phyloP scores from a whole-genome alignment of 2,797 vertebrate genomes.

The Myotis daubentonii region DNA sequence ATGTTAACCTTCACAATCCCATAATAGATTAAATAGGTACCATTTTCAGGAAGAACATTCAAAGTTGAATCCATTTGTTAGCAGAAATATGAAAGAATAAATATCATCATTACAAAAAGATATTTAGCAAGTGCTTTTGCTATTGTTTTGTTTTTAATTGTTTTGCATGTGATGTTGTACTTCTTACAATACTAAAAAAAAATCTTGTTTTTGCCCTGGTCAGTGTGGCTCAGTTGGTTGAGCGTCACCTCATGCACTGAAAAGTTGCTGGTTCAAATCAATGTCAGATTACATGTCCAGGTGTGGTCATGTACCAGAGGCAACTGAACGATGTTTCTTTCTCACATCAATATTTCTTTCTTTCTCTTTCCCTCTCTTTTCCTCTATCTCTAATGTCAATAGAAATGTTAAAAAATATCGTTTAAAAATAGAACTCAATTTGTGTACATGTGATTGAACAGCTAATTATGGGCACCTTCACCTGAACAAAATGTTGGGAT shows the following conservation, averaged over 20 bases:
- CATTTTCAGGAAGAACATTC: constrained; percentile 32
- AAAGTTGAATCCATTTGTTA: neutral
- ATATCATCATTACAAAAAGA: neutral
- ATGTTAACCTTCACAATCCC: constrained; percentile 55
- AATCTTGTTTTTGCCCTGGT: neutral
- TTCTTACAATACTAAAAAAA: neutral
- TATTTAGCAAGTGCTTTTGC: neutral
- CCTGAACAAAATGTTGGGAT: neutral
- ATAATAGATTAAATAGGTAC: constrained; percentile 9
- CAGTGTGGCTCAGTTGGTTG: too few species aligned
- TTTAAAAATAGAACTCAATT: neutral
- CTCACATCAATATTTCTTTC: too few species aligned
- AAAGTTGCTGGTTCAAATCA: too few species aligned
- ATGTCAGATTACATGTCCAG: too few species aligned
- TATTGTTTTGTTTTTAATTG: neutral
- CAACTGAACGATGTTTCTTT: too few species aligned
- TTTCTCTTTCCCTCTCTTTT: too few species aligned
- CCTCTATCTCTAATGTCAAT: too few species aligned
- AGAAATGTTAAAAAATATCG: neutral
- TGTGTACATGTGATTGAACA: neutral
- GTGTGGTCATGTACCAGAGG: too few species aligned
- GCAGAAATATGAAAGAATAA: neutral
- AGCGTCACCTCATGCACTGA: too few species aligned
- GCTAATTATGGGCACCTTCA: neutral
- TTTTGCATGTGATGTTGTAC: neutral